Evolutionary conservation across 2,888 invertebrate genomes (phyloP), one percentile per base, ranked within the genome.

Genomic region (Napeogenes inachia): DNA sequence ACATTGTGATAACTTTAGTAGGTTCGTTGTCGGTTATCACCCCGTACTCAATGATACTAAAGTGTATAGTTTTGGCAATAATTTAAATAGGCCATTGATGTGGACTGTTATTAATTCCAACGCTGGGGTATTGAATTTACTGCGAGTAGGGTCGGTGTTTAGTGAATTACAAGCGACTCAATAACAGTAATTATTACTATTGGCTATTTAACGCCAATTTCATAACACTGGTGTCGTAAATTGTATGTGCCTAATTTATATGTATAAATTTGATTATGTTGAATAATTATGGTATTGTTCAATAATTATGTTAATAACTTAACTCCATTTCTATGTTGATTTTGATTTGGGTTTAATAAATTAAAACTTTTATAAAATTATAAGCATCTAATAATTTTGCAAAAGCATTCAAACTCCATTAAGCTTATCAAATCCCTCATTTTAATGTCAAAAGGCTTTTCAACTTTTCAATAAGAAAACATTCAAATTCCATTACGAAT

Each of bases 391-490:
- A 61, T 63, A 64, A 62, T 65, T 61, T 62, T 59, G 45, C 45
- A 42, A 65, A 67, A 67, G 64, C 62, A 67, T 63, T 67, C 58
- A 50, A 63, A 67, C 59, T 80, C 78, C 74, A 76, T 79, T 79
- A 81, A 76, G 81, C 77, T 85, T 82, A 84, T 81, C 81, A 79
- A 81, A 84, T 76, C 75, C 73, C 78, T 74, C 77, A 76, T 76
- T 60, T 65, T 65, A 65, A 65, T 64, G 60, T 63, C 60, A 62
- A 68, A 63, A 66, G 59, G 61, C 62, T 47, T 57, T 64, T 74
- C 74, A 87, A 85, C 84, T 87, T 87, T 82, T 80, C 82, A 82
- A 85, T 84, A 82, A 84, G 79, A 79, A 81, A 84, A 83, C 82
- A 82, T 84, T 82, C 80, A 83, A 84, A 83, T 82, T 85, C 76